Evolutionary conservation across 2,797 vertebrate species (phyloP).

Genomic region (Gallinago nigripennis): DNA sequence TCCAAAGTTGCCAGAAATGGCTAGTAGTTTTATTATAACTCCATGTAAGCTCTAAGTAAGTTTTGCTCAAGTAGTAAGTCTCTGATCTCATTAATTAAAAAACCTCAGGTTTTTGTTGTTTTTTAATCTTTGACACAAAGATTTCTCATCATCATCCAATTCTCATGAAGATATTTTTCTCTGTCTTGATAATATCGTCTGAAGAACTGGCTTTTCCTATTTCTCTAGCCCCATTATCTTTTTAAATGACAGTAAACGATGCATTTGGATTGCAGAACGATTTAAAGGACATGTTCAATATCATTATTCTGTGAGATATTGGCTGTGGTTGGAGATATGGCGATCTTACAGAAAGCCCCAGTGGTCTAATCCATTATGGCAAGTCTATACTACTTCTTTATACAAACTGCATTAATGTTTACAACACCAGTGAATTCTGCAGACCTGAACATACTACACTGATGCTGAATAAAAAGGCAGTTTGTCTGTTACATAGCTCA

Average conservation of each 20-base stretch:
- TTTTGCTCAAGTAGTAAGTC: not conserved
- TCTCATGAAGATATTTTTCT: not conserved
- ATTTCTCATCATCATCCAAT: not conserved
- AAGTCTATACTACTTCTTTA: not conserved
- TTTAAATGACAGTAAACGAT: not conserved
- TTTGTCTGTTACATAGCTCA: not conserved
- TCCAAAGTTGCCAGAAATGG: not conserved
- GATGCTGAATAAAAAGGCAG: not conserved
- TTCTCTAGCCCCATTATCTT: not conserved
- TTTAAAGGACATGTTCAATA: not conserved
- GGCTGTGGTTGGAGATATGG: not conserved
- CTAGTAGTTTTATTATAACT: not conserved
- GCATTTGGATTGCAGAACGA: not conserved
- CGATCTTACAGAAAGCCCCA: not conserved
- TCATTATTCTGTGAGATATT: not conserved
- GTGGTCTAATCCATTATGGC: not conserved
- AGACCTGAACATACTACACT: rapidly evolving
- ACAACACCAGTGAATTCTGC: not conserved
- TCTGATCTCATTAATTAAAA: not conserved
- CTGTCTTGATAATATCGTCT: not conserved
- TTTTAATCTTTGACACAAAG: not conserved
- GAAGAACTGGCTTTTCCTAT: not conserved
- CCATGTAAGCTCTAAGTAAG: not conserved
- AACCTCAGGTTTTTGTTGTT: too few relatives aligned
- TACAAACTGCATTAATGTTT: not conserved